Evolutionary conservation across 2,113 vertebrate genomes (phyloP).

Genomic region (Lates calcarifer): DNA sequence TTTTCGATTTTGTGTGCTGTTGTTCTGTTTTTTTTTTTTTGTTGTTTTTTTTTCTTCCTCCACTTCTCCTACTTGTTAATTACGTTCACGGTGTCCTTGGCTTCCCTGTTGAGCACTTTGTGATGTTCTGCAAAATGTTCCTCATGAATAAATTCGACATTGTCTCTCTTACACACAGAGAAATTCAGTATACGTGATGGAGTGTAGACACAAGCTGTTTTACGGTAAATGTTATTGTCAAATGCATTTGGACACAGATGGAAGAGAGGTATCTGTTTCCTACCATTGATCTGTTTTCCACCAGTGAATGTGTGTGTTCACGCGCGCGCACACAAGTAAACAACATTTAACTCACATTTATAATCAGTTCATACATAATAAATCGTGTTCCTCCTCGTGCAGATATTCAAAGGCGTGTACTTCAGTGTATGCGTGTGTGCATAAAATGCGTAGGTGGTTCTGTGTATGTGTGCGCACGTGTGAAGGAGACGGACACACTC

Average conservation of each 20-base stretch:
- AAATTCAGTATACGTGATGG: slow-evolving; percentile 3
- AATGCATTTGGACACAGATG: slow-evolving; percentile 28
- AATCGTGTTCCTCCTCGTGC: background rate
- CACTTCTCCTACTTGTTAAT: slow-evolving; percentile 42
- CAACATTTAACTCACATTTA: background rate
- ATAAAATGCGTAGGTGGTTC: too few species aligned
- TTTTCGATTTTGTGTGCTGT: slow-evolving; percentile 1
- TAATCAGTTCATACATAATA: background rate
- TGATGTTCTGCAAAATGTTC: slow-evolving; percentile 41
- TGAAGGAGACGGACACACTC: slow-evolving; percentile 44
- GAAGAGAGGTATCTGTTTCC: slow-evolving; percentile 7
- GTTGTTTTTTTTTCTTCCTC: too few species aligned
- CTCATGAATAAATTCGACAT: slow-evolving; percentile 49
- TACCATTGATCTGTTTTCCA: slow-evolving; percentile 8
- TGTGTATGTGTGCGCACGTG: background rate
- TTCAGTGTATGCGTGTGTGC: too few species aligned
- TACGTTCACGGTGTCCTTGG: slow-evolving; percentile 38
- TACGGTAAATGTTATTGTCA: slow-evolving; percentile 18
- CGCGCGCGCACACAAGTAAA: too few species aligned
- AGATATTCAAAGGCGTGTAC: too few species aligned
- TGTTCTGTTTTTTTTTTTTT: too few species aligned
- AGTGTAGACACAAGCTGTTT: slow-evolving; percentile 11
- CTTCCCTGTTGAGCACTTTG: slow-evolving; percentile 37
- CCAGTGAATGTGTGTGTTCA: slow-evolving; percentile 4
- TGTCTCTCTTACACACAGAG: background rate